Conservation (phyloP, 2,797 vertebrate genomes). For the Brachyalestes nurse region DNA sequence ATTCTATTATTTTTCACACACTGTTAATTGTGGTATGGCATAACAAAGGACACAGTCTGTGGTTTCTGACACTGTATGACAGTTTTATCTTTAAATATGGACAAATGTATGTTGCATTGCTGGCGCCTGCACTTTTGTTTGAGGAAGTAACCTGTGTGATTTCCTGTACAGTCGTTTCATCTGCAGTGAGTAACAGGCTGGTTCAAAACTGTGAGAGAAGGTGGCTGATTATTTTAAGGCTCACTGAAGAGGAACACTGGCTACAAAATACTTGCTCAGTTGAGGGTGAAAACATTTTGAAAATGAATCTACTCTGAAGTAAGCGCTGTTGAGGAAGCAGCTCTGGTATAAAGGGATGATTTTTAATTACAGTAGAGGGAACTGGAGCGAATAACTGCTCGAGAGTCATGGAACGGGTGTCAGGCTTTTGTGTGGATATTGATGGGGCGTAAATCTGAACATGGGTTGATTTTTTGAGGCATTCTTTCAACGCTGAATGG, state of each 20-base stretch:
- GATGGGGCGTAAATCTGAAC: slow-evolving; percentile 27
- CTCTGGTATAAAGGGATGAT: slow-evolving; percentile 1
- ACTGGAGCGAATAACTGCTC: slow-evolving; percentile 34
- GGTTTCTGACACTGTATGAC: too few relatives aligned
- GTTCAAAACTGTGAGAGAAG: background rate
- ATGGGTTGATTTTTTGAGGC: slow-evolving; percentile 29
- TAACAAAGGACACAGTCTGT: background rate
- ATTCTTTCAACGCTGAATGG: slow-evolving; percentile 29
- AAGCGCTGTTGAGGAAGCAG: background rate
- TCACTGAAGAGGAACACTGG: background rate
- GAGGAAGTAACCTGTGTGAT: too few relatives aligned
- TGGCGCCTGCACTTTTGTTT: too few relatives aligned
- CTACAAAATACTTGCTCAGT: slow-evolving; percentile 4
- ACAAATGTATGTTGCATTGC: too few relatives aligned
- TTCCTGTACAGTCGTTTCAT: background rate
- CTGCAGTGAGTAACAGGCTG: background rate
- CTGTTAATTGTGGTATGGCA: too few relatives aligned
- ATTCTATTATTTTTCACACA: too few relatives aligned
- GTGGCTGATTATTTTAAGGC: background rate
- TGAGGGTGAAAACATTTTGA: slow-evolving; percentile 33
- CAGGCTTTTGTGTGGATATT: slow-evolving; percentile 24
- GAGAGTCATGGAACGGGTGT: slow-evolving; percentile 48
- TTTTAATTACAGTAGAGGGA: slow-evolving; percentile 37
- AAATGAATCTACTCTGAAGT: background rate
- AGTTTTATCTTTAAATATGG: too few relatives aligned